A percentile compares a stretch with the other conserved stretches of the same genome.
Evolutionary conservation across 2,113 vertebrate genomes (phyloP).

Genomic region (Boleophthalmus pectinirostris): DNA sequence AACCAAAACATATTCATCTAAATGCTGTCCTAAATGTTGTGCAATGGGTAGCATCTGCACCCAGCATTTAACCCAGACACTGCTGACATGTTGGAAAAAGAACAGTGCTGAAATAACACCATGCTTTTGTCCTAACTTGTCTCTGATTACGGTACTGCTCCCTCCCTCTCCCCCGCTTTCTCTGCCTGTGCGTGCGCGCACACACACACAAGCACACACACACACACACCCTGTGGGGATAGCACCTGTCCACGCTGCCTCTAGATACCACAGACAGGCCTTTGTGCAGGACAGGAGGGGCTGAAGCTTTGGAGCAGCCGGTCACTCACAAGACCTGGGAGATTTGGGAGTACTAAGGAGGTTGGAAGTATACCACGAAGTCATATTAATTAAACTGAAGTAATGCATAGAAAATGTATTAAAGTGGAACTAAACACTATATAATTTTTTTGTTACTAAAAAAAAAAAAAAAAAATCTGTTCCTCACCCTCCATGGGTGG

Average conservation of each 20-base stretch:
- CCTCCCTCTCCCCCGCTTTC: slow-evolving; percentile 27
- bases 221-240: slow-evolving; percentile 62
- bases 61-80: slow-evolving; percentile 39
- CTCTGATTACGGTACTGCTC: slow-evolving; percentile 49
- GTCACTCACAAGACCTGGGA: slow-evolving; percentile 57
- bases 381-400: too few species aligned
- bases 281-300: slow-evolving; percentile 45
- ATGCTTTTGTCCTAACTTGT: slow-evolving; percentile 63
- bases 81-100: slow-evolving; percentile 45
- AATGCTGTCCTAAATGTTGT: neutral
- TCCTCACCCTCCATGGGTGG: too few species aligned
- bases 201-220: slow-evolving; percentile 31
- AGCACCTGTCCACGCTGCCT: slow-evolving; percentile 67
- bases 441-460: too few species aligned
- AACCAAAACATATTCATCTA: neutral
- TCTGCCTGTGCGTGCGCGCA: slow-evolving; percentile 39
- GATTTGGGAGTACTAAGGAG: slow-evolving; percentile 3
- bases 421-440: too few species aligned
- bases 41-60: neutral
- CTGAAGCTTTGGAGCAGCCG: slow-evolving; percentile 61
- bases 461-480: too few species aligned
- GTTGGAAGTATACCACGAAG: neutral
- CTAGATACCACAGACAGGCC: slow-evolving; percentile 54
- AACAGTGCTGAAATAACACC: slow-evolving; percentile 44
- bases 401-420: too few species aligned